phyloP scores from a whole-genome alignment of 2,888 invertebrate species.

The Sericinus montela region DNA sequence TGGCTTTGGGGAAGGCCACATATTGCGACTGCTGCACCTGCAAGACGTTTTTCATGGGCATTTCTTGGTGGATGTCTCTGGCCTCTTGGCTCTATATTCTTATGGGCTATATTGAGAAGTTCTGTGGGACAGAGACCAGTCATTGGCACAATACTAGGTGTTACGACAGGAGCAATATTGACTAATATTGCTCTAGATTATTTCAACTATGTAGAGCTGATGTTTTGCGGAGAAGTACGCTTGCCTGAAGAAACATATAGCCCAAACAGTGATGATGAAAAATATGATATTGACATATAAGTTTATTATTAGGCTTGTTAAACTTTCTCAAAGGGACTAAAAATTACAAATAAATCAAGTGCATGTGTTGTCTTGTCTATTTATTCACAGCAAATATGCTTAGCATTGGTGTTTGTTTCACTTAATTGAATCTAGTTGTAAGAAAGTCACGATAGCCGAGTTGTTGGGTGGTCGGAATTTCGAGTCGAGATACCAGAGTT shows the following conservation, averaged over 20 bases:
- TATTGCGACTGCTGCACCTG: conserved; percentile 81
- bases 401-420: too few relatives aligned
- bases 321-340: conserved; percentile 1
- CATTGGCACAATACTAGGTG: conserved; percentile 83
- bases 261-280: conserved; percentile 75
- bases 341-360: conserved; percentile 5
- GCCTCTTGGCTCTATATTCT: conserved; percentile 92
- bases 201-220: conserved; percentile 81
- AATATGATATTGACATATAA: conserved; percentile 73
- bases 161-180: conserved; percentile 84
- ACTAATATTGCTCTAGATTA: conserved; percentile 82
- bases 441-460: too few relatives aligned
- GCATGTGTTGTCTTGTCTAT: conserved; percentile 11
- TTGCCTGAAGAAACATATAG: conserved; percentile 64
- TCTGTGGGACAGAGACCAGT: conserved; percentile 85
- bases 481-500: too few relatives aligned
- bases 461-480: too few relatives aligned
- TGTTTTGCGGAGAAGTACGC: conserved; percentile 75
- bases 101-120: conserved; percentile 92
- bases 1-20: conserved; percentile 91
- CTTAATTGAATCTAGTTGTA: conserved; percentile 10
- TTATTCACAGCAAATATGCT: too few relatives aligned
- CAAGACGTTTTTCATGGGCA: conserved; percentile 83
- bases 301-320: conserved; percentile 10
- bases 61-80: conserved; percentile 89